Conservation (phyloP, 2,888 invertebrate genomes). For the Neocrepidodera transversa region DNA sequence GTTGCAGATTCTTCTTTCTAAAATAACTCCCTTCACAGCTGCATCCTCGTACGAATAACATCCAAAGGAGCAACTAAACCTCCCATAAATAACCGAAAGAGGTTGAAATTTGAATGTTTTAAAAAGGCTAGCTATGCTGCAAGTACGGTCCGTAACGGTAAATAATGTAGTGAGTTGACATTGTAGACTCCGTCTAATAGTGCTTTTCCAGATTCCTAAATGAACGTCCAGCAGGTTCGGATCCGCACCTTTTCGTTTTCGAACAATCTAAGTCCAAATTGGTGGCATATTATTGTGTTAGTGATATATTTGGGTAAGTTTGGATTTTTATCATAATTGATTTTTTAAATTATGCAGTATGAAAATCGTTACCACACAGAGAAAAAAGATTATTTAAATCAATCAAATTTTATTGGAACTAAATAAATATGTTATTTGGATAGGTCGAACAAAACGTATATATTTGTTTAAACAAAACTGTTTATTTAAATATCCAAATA, state of each 20-base stretch:
- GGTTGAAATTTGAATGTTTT: slow-evolving; percentile 13
- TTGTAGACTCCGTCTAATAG: neutral
- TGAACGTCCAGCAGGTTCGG: neutral
- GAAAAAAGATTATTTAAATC: too few relatives aligned
- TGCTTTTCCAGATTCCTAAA: neutral
- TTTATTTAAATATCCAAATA: too few relatives aligned
- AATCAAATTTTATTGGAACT: too few relatives aligned
- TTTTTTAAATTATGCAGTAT: too few relatives aligned
- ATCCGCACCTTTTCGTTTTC: neutral
- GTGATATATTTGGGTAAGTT: neutral
- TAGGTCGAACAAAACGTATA: too few relatives aligned
- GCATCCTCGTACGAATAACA: too few relatives aligned
- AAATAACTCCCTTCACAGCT: neutral
- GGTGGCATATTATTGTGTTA: neutral
- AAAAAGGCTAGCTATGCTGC: neutral
- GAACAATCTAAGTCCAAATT: too few relatives aligned
- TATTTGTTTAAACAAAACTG: too few relatives aligned
- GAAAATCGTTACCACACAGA: too few relatives aligned
- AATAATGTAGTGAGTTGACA: slow-evolving; percentile 23
- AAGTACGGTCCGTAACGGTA: neutral
- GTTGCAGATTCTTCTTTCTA: neutral
- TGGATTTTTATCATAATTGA: neutral
- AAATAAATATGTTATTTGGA: too few relatives aligned
- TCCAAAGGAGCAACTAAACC: neutral
- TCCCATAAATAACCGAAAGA: neutral